Evolutionary conservation across 1,140 invertebrate species (phyloP).

Genomic region (Rhyacophila brunnea): DNA sequence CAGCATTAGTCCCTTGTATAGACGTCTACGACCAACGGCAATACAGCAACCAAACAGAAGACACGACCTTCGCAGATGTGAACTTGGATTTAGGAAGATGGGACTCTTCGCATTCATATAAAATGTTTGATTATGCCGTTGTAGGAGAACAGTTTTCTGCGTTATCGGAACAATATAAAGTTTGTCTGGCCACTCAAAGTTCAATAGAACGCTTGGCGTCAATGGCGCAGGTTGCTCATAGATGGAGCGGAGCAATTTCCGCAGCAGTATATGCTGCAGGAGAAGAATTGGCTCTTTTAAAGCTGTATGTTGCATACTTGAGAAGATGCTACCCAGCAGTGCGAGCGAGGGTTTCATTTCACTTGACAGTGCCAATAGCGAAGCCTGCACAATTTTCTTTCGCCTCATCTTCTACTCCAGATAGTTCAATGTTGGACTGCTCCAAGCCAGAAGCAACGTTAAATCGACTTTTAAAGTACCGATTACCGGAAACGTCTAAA

Average conservation of each 20-base stretch:
- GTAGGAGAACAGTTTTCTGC: slow-evolving; percentile 62
- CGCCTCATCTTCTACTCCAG: slow-evolving; percentile 40
- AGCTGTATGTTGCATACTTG: slow-evolving; percentile 72
- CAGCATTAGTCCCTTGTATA: slow-evolving; percentile 41
- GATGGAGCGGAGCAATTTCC: slow-evolving; percentile 86
- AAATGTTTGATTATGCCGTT: slow-evolving; percentile 70
- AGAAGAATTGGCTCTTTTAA: slow-evolving; percentile 66
- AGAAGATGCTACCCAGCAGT: slow-evolving; percentile 73
- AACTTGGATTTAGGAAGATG: slow-evolving; percentile 68
- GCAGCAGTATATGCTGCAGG: slow-evolving; percentile 79
- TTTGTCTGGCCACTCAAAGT: slow-evolving; percentile 81
- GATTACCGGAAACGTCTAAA: slow-evolving; percentile 54
- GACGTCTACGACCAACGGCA: slow-evolving; percentile 41
- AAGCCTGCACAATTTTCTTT: slow-evolving; percentile 40
- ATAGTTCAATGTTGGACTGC: slow-evolving; percentile 58
- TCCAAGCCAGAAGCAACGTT: slow-evolving; percentile 63
- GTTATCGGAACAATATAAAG: slow-evolving; percentile 57
- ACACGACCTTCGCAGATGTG: slow-evolving; percentile 56
- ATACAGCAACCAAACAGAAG: slow-evolving; percentile 39
- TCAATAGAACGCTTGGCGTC: slow-evolving; percentile 79
- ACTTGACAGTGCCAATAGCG: slow-evolving; percentile 64
- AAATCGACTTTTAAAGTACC: slow-evolving; percentile 54
- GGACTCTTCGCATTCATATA: slow-evolving; percentile 67
- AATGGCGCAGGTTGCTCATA: slow-evolving; percentile 71
- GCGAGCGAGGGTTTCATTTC: slow-evolving; percentile 67